phyloP scores from a whole-genome alignment of 2,888 invertebrate species.

The Acanthosepion lycidas region DNA sequence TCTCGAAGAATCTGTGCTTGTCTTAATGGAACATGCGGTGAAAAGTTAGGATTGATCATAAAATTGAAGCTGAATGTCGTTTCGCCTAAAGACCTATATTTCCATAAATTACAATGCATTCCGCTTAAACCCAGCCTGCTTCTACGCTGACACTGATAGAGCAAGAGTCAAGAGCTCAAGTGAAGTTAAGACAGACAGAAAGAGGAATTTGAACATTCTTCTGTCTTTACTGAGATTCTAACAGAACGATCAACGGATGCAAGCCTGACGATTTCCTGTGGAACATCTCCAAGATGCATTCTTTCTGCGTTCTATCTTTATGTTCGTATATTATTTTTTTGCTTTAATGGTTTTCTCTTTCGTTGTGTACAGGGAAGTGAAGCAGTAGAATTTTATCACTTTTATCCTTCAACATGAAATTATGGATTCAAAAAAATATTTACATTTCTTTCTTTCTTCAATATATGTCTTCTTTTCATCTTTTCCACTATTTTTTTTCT shows the following conservation, averaged over 20 bases:
- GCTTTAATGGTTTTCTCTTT: no score
- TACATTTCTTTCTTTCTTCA: no score
- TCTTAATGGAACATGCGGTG: neutral
- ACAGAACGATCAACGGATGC: neutral
- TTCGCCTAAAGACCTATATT: slow-evolving; percentile 10
- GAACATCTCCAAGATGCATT: neutral
- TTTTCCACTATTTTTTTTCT: no score
- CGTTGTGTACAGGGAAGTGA: no score
- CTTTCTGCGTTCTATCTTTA: neutral
- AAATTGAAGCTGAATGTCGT: neutral
- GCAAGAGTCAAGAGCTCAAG: neutral
- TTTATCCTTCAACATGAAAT: no score
- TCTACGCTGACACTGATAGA: neutral
- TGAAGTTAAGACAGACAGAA: neutral
- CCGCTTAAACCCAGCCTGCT: neutral
- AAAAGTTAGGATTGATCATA: neutral
- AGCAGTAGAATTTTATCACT: no score
- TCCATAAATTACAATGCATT: slow-evolving; percentile 8
- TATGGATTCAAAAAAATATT: no score
- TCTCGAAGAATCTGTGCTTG: neutral
- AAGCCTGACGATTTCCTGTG: neutral
- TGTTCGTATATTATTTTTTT: neutral
- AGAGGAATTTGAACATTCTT: no score
- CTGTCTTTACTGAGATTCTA: neutral
- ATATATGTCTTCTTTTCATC: no score